Evolutionary conservation across 1,140 invertebrate species (phyloP).

Genomic region (Dinoponera quadriceps): DNA sequence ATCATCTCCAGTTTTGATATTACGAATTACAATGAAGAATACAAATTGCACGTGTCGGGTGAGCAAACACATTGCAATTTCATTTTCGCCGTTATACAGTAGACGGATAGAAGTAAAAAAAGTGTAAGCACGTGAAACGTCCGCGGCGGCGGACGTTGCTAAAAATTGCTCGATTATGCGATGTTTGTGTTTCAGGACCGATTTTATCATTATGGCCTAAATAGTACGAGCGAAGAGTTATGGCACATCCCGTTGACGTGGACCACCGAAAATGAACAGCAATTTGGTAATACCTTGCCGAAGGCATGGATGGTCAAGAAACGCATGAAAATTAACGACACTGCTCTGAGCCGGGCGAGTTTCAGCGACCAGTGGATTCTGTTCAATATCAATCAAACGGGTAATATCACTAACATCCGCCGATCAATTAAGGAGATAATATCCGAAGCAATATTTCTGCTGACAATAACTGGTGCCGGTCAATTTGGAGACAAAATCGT

Average conservation of each 20-base stretch:
- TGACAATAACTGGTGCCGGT: constrained; percentile 26
- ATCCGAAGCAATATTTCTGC: constrained; percentile 24
- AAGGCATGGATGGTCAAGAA: constrained; percentile 62
- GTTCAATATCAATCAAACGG: constrained; percentile 70
- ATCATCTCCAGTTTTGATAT: no score
- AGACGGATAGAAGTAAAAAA: constrained; percentile 27
- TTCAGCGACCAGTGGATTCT: constrained; percentile 67
- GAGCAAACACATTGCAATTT: not conserved
- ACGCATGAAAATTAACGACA: constrained; percentile 65
- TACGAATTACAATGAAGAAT: no score
- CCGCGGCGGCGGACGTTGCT: constrained; percentile 5
- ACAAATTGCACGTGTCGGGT: no score
- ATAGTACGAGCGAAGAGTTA: constrained; percentile 49
- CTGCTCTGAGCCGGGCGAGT: constrained; percentile 38
- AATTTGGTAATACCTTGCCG: constrained; percentile 58
- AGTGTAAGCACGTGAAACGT: not conserved
- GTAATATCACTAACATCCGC: constrained; percentile 59
- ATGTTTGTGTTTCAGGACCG: constrained; percentile 65
- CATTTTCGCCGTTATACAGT: not conserved
- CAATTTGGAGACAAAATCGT: constrained; percentile 29
- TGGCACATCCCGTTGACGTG: constrained; percentile 70
- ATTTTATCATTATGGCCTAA: constrained; percentile 60
- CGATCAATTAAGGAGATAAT: constrained; percentile 47
- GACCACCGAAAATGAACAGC: constrained; percentile 62
- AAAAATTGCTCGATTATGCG: constrained; percentile 55